Evolutionary conservation across 2,888 invertebrate genomes (phyloP).

Genomic region (Fragum whitleyi): DNA sequence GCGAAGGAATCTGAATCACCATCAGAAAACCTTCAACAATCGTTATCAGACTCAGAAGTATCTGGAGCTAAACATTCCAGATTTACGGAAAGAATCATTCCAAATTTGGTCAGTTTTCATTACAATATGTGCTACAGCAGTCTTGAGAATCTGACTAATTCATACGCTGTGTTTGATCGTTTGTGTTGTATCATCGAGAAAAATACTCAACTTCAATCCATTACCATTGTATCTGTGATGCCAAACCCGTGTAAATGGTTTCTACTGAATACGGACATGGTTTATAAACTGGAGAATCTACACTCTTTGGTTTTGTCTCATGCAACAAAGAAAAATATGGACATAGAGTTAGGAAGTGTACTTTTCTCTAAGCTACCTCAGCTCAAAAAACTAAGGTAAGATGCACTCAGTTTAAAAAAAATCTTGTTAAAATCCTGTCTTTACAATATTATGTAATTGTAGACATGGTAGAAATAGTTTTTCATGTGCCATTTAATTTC

Average conservation of each 20-base stretch:
- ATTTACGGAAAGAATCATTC: neutral
- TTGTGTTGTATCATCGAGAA: slow-evolving; percentile 22
- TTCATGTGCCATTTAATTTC: too few species aligned
- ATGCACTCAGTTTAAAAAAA: too few species aligned
- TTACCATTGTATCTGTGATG: slow-evolving; percentile 36
- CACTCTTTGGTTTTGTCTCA: slow-evolving; percentile 40
- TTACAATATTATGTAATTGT: too few species aligned
- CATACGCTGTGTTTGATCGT: slow-evolving; percentile 19
- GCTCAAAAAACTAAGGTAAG: slow-evolving; percentile 45
- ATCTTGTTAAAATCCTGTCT: too few species aligned
- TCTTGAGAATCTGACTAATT: slow-evolving; percentile 18
- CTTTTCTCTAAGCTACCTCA: slow-evolving; percentile 13
- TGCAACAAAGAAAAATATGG: slow-evolving; percentile 13
- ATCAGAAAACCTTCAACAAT: neutral
- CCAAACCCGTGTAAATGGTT: slow-evolving; percentile 44
- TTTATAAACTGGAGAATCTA: slow-evolving; percentile 37
- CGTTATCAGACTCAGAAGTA: neutral
- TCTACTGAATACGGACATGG: slow-evolving; percentile 26
- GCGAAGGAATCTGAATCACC: neutral
- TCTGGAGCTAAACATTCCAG: neutral
- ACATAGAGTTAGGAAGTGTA: slow-evolving; percentile 13
- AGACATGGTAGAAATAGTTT: too few species aligned
- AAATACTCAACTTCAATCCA: slow-evolving; percentile 36
- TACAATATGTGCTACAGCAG: slow-evolving; percentile 25
- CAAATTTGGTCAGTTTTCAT: slow-evolving; percentile 29